Percentiles rank a stretch among this genome's conserved stretches.
phyloP scores from a whole-genome alignment of 23 tunicate genomes.

The Ciona savignyi region DNA sequence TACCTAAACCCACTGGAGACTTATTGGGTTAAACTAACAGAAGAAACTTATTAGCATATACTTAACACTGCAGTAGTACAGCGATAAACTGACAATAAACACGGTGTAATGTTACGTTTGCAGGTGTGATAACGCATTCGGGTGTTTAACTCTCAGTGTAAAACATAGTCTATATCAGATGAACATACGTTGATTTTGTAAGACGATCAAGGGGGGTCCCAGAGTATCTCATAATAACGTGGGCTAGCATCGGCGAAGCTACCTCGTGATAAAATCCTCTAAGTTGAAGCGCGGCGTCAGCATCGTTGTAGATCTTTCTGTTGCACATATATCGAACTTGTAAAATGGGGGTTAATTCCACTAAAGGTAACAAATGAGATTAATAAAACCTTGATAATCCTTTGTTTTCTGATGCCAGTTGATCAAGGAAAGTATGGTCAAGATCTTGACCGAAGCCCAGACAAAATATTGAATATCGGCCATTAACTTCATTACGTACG shows the following conservation, averaged over 20 bases:
- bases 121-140: no score
- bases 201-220: conserved; percentile 15
- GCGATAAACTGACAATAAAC: no score
- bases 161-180: neutral
- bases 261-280: conserved; percentile 66
- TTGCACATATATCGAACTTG: no score
- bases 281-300: conserved; percentile 63
- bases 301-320: conserved; percentile 42
- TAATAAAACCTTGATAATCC: conserved; percentile 28
- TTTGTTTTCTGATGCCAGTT: conserved; percentile 29
- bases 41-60: no score
- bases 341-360: no score
- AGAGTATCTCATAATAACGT: conserved; percentile 34
- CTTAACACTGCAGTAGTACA: no score
- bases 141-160: no score
- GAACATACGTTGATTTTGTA: conserved; percentile 14
- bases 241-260: conserved; percentile 61
- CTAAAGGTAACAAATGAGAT: neutral
- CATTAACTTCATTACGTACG: neutral
- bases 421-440: conserved; percentile 24
- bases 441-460: conserved; percentile 41
- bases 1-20: no score
- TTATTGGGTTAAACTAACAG: no score
- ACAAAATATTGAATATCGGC: conserved; percentile 29
- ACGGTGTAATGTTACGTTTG: no score